Conservation (phyloP, 2,797 vertebrate species). For the Gymnothorax reevesii region DNA sequence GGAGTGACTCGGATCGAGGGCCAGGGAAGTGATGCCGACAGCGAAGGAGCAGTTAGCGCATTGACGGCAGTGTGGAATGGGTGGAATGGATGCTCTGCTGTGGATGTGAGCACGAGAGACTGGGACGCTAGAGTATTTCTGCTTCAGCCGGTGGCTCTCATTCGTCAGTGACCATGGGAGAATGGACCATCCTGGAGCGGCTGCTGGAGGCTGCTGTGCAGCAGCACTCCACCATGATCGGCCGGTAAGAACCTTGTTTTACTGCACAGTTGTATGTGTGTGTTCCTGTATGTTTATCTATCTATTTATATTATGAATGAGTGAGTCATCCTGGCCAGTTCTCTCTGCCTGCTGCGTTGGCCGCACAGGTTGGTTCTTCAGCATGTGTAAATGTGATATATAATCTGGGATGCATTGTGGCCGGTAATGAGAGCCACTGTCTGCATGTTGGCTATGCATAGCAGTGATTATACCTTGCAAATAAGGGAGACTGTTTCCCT, state of each 20-base stretch:
- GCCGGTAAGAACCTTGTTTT: conserved; percentile 65
- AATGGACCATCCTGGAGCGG: conserved; percentile 89
- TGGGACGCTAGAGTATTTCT: conserved; percentile 4
- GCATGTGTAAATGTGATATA: neutral
- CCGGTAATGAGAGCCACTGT: neutral
- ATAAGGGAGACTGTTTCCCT: neutral
- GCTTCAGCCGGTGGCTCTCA: neutral
- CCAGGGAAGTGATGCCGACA: conserved; percentile 37
- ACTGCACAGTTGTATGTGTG: neutral
- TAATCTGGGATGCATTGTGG: neutral
- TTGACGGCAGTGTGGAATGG: neutral
- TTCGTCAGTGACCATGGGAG: conserved; percentile 72
- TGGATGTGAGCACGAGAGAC: conserved; percentile 32
- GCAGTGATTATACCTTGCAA: neutral
- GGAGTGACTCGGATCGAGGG: conserved; percentile 44
- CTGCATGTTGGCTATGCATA: neutral
- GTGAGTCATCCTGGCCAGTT: neutral
- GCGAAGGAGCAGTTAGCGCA: neutral
- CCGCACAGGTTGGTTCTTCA: neutral
- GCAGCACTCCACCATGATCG: conserved; percentile 90
- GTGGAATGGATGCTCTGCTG: neutral
- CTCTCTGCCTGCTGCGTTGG: neutral
- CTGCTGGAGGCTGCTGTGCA: conserved; percentile 88
- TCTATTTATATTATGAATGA: neutral
- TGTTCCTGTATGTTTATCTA: neutral